Base-by-base conservation (phyloP, 1,140 invertebrate genomes). In the Adoxophyes honmai region DNA sequence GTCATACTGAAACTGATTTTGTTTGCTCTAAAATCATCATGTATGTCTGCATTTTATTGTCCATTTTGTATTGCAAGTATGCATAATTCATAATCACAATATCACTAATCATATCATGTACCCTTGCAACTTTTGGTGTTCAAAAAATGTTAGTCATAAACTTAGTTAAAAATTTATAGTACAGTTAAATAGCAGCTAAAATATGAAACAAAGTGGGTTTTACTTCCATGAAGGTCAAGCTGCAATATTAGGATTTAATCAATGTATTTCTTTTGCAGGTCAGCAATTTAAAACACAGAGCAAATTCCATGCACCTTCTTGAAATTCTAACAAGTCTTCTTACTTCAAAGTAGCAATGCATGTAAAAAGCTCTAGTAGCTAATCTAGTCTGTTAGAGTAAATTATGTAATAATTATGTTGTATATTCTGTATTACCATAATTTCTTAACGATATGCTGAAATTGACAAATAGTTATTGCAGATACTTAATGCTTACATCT, bases 381-480 rank as follows among this genome's bases (percentile, higher is more conserved):
- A 60, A 56, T 28, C 55, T 65, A 58, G 51, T 60, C 44, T 60
- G 42, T 21, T 28, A 16, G 21, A 28, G 42, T 48, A 16, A 51
- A 57, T 60, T 16, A 14, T 39, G 28, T 33, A 44, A 48, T 59
- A 59, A 36, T 42, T 57, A 52, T 56, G 21, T 34, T 35, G 11
- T 59, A 34, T 55, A 34, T 52, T 39, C 51, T 67, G 11, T 70
- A 66, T 66, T 69, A 57, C 28, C 56, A 58, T 37, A 58, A 34
- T 66, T 66, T 68, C 64, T 57, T 73, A 74, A 75, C 82, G 74
- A 75, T 84, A 87, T 87, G 84, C 75, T 84, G 81, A 84, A 87
- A 78, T 71, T 87, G 75, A 80, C 73, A 60, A 67, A 83, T 61
- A 84, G 76, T 78, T 84, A 84, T 86, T 84, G 64, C 82, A 87